phyloP scores from a whole-genome alignment of 2,888 invertebrate species.

The Spodoptera littoralis region DNA sequence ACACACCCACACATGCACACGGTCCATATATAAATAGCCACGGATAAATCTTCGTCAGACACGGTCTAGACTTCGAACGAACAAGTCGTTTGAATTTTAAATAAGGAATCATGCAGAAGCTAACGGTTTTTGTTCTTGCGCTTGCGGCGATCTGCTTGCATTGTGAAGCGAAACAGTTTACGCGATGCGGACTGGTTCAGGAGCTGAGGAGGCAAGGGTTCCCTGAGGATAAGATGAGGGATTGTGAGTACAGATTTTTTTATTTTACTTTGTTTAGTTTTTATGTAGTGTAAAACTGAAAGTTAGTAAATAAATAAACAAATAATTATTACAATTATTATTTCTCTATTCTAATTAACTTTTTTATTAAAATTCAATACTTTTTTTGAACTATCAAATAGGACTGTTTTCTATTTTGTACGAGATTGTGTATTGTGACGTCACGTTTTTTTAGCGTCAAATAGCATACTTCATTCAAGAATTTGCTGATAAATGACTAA shows the following conservation, averaged over 20 bases:
- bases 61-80: slow-evolving; percentile 4
- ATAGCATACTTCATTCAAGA: too few relatives aligned
- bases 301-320: too few relatives aligned
- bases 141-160: slow-evolving; percentile 39
- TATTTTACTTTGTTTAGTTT: too few relatives aligned
- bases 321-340: too few relatives aligned
- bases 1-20: slow-evolving; percentile 5
- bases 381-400: too few relatives aligned
- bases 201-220: slow-evolving; percentile 72
- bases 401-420: too few relatives aligned
- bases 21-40: slow-evolving; percentile 34
- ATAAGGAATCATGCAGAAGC: slow-evolving; percentile 39
- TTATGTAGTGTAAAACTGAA: too few relatives aligned
- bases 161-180: slow-evolving; percentile 62
- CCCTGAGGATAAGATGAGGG: slow-evolving; percentile 68
- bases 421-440: too few relatives aligned
- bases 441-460: too few relatives aligned
- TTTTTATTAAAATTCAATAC: too few relatives aligned
- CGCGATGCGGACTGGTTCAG: slow-evolving; percentile 67
- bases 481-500: too few relatives aligned
- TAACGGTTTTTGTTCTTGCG: slow-evolving; percentile 37
- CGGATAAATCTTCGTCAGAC: slow-evolving; percentile 20
- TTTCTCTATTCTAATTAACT: too few relatives aligned
- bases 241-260: slow-evolving; percentile 64
- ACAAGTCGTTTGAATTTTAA: slow-evolving; percentile 19